phyloP scores from a whole-genome alignment of 2,113 vertebrate species.

The Serinus canaria region DNA sequence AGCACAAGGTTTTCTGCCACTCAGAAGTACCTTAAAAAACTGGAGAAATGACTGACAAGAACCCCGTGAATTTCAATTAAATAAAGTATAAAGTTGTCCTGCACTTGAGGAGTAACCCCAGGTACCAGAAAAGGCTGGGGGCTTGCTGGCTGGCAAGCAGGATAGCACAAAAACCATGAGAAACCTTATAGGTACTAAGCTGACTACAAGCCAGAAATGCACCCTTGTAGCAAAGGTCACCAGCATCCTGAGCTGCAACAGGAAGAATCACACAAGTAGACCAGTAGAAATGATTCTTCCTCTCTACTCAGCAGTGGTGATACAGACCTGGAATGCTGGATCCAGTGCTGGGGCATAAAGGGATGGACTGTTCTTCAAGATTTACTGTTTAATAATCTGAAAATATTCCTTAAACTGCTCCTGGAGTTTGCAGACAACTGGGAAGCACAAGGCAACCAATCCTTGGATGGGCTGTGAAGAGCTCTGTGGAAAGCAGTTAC shows the following conservation, averaged over 20 bases:
- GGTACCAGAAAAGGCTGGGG: background rate
- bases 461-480: background rate
- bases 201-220: background rate
- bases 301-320: background rate
- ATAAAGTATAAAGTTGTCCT: background rate
- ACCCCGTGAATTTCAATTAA: background rate
- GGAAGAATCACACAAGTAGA: background rate
- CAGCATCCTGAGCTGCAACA: background rate
- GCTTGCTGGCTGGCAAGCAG: fast-evolving
- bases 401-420: background rate
- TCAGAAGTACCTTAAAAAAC: background rate
- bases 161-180: background rate
- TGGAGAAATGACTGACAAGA: background rate
- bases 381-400: background rate
- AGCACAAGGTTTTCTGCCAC: background rate
- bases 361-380: background rate
- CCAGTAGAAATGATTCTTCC: background rate
- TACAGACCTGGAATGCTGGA: background rate
- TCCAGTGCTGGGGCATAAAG: background rate
- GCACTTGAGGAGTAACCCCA: background rate
- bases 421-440: background rate
- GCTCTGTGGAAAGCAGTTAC: background rate
- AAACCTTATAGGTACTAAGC: fast-evolving
- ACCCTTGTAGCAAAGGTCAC: background rate
- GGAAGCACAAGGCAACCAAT: background rate